Evolutionary conservation across 2,113 vertebrate genomes (phyloP), one percentile per base, ranked within the genome.

Genomic region (Thamnaconus septentrionalis): DNA sequence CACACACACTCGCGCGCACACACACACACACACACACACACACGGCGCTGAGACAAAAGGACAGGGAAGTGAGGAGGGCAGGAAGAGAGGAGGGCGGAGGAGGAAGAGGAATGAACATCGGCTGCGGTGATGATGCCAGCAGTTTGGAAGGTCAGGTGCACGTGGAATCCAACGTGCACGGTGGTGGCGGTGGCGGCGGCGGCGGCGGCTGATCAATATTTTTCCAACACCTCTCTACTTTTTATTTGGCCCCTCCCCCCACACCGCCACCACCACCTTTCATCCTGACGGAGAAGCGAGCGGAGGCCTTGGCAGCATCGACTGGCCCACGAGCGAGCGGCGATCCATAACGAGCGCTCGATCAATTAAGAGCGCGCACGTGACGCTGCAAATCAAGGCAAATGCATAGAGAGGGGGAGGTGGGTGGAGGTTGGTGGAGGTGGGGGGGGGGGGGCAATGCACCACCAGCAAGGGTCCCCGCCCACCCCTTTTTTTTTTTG

Each of bases 331-430:
- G 59, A 78, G 76, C 70, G 76, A 73, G 78, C 70, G 64, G 71
- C 70, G 67, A 84, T 89, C 79, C 45, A 75, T 89, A 83, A 78
- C 79, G 79, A 74, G 49, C n/a, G 76, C 73, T 84, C 81, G 82
- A 88, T 89, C 86, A 91, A 89, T 90, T 84, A 86, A 84, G 70
- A 85, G 76, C 78, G 71, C 78, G 71, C 57, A 84, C 78, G 78
- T 77, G 80, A 73, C 72, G 80, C 75, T 42, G 46, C 65, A 69
- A 71, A 75, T 87, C 81, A 85, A 83, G 67, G 69, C 56, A 54
- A 83, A 85, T 69, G 56, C 56, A 44, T 46, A 53, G 63, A 56
- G 72, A 69, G 56, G 64, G 67, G 79, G 78, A 79, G 83, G 84
- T 84, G 67, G 66, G 75, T 85, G 87, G 83, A 86, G 70, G 55